Conservation (phyloP, 2,113 vertebrate genomes). For the Panthera leo region DNA sequence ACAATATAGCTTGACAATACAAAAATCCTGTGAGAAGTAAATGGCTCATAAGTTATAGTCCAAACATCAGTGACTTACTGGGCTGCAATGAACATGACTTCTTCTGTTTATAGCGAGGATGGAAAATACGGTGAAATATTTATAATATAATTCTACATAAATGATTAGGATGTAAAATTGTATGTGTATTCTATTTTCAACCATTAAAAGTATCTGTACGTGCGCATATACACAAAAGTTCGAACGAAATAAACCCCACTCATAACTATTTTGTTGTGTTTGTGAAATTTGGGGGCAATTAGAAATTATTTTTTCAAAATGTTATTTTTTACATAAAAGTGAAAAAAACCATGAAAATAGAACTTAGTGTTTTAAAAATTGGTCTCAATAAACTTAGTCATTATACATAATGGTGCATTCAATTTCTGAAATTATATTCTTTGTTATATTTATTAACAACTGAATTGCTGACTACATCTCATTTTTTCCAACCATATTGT, state of each 20-base stretch:
- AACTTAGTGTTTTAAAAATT: conserved; percentile 1
- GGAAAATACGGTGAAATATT: neutral
- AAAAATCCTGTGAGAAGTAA: neutral
- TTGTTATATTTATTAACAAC: neutral
- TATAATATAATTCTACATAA: neutral
- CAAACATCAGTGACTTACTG: neutral
- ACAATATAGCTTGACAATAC: neutral
- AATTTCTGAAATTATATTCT: conserved; percentile 32
- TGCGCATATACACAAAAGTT: neutral
- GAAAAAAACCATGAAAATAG: neutral
- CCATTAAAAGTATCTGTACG: neutral
- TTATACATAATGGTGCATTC: neutral
- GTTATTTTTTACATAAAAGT: neutral
- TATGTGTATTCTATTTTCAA: neutral
- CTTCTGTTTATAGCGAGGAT: neutral
- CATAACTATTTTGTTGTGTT: neutral
- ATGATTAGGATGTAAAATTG: conserved; percentile 31
- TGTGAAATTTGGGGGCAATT: neutral
- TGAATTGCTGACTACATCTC: neutral
- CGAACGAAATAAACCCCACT: neutral
- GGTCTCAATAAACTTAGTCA: neutral
- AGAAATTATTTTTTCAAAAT: neutral
- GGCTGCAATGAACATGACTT: neutral
- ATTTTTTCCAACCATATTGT: neutral
- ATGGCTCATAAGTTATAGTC: neutral